A percentile compares a stretch with the other conserved stretches of the same genome.
Evolutionary conservation across 1,140 invertebrate genomes (phyloP).

Genomic region (Brachionus paranguensis): DNA sequence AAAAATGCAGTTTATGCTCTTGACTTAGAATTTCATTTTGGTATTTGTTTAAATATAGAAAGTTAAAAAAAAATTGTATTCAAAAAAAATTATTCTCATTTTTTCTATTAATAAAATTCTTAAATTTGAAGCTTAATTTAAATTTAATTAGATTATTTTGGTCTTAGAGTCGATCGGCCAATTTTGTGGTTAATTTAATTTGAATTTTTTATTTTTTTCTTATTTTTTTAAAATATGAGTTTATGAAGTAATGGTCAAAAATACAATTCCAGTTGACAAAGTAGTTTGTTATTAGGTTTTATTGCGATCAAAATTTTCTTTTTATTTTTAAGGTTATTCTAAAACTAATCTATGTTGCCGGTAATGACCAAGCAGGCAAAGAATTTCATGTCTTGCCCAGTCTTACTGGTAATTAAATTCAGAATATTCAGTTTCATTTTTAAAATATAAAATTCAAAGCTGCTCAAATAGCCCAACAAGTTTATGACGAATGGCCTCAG

Average conservation of each 20-base stretch:
- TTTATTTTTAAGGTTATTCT: slow-evolving; percentile 13
- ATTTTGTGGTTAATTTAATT: neutral
- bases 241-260: slow-evolving; percentile 10
- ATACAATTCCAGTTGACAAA: slow-evolving; percentile 22
- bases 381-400: neutral
- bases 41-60: neutral
- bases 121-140: neutral
- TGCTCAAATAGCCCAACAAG: slow-evolving; percentile 93
- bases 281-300: neutral
- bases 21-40: neutral
- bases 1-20: neutral
- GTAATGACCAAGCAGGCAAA: slow-evolving; percentile 28
- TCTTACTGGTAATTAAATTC: neutral
- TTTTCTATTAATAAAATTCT: neutral
- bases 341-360: slow-evolving; percentile 23
- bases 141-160: neutral
- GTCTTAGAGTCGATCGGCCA: neutral
- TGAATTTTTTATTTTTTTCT: neutral
- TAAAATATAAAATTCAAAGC: slow-evolving; percentile 59
- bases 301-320: neutral
- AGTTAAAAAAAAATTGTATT: neutral
- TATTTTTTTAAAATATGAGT: neutral
- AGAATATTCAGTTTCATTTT: neutral
- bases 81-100: neutral
- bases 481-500: slow-evolving; percentile 93